A percentile compares a stretch with the other conserved stretches of the same genome.
Conservation (phyloP, 2,888 invertebrate species). For the Acronicta psi region DNA sequence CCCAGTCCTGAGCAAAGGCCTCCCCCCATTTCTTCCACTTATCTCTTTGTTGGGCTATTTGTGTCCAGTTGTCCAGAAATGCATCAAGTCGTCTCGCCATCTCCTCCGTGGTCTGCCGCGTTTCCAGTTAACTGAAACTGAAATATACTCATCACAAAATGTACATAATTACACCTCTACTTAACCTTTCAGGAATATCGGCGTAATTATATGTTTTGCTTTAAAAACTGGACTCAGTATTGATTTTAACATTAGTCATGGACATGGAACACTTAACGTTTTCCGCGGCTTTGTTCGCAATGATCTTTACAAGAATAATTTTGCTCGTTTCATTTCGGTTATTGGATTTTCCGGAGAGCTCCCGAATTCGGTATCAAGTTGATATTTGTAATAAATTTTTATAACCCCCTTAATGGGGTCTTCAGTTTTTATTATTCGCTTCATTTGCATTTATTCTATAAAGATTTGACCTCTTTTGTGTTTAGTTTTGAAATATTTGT, state of each 20-base stretch:
- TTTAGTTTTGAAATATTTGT: conserved; percentile 14
- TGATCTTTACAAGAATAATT: conserved; percentile 79
- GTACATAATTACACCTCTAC: no score
- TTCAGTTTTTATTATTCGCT: conserved; percentile 69
- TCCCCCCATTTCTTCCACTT: no score
- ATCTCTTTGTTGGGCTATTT: no score
- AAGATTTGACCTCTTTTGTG: conserved; percentile 44
- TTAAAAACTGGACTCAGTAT: conserved; percentile 27
- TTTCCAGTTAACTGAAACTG: no score
- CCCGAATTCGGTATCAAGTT: conserved; percentile 65
- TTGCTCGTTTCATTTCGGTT: conserved; percentile 76
- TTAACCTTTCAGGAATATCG: no score
- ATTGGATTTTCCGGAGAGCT: conserved; percentile 73
- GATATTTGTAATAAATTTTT: conserved; percentile 83
- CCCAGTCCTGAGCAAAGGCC: no score
- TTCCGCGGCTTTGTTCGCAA: conserved; percentile 65
- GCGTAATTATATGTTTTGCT: no score
- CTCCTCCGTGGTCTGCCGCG: no score
- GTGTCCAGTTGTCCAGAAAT: no score
- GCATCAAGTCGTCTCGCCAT: no score
- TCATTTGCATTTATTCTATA: conserved; percentile 62
- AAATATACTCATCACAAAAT: no score
- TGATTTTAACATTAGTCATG: conserved; percentile 53
- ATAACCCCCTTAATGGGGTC: conserved; percentile 69
- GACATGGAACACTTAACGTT: conserved; percentile 56